Evolutionary conservation across 2,113 vertebrate genomes (phyloP), one percentile per base, ranked within the genome.

Genomic region (Cheirogaleus medius): DNA sequence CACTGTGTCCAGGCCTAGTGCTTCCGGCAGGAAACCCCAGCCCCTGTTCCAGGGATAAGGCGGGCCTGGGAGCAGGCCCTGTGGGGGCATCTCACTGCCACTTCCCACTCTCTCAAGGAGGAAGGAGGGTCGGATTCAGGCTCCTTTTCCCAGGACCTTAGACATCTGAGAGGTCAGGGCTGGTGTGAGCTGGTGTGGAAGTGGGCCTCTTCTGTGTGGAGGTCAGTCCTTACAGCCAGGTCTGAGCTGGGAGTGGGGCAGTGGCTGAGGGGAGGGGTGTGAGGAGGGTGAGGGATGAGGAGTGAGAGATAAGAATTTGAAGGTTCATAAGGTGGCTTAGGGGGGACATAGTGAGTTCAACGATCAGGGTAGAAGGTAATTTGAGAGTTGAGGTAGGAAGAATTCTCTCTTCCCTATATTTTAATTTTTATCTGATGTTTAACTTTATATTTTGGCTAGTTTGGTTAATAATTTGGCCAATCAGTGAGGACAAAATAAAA

Each of bases 21-120:
- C 76, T 98, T 98, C 97, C 93, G 44, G 49, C 95, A 97, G 98
- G 98, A 98, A 98, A 78, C 81, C 93, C 83, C 87, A 87, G 91
- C 74, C 88, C 90, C 69, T 8, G 37, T 17, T 11, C 63, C 52
- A 80, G 44, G 96, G 96, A 95, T 95, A 93, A 97, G 95, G 89
- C 89, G 17, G 17, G 93, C 97, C 95, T 96, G 97, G 93, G 97
- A 98, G 95, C 94, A 49, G 34, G 83, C 17, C 76, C 56, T 32
- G 34, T 15, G 12, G 42, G 91, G 96, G 86, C 64, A 77, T 97
- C 97, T 87, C 96, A 93, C 69, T 88, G 54, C 91, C 64, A 58
- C 78, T 92, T 78, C 91, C 58, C 83, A 10, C 58, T 90, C 68
- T 58, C 37, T 78, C 85, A 39, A 60, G 60, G 60, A 63, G 60